phyloP scores from a whole-genome alignment of 2,113 vertebrate genomes.

The Prunella himalayana region DNA sequence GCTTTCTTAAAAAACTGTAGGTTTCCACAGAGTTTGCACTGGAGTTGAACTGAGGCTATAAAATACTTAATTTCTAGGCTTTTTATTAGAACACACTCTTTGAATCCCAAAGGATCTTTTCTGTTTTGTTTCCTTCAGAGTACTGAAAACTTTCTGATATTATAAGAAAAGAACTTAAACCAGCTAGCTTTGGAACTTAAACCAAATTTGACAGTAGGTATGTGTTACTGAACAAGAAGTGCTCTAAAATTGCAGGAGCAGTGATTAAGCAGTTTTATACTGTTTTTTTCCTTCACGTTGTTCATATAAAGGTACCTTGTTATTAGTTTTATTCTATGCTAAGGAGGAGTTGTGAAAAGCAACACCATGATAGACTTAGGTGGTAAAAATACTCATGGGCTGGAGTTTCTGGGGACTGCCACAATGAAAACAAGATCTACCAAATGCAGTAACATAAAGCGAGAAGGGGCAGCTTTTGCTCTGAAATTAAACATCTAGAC shows the following conservation, averaged over 20 bases:
- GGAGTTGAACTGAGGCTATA: background rate
- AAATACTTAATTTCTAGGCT: background rate
- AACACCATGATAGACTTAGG: background rate
- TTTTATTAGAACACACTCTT: background rate
- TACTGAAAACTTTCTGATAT: background rate
- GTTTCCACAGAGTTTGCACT: background rate
- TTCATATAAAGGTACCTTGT: background rate
- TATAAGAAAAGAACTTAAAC: background rate
- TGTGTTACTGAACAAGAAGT: background rate
- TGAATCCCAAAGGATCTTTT: background rate
- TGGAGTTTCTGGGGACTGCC: background rate
- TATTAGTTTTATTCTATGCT: background rate
- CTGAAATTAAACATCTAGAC: background rate
- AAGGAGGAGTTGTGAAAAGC: background rate
- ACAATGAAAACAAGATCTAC: background rate
- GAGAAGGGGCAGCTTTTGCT: background rate
- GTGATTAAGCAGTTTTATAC: background rate
- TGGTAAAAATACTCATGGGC: background rate
- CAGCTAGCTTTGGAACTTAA: background rate
- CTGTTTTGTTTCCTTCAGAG: background rate
- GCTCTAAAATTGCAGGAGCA: background rate
- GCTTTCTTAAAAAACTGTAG: background rate
- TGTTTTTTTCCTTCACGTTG: background rate
- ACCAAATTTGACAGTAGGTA: background rate
- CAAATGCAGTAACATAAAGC: background rate